These are phyloP conservation scores for Scaptomyza flava DNA, from an alignment of 2,888 invertebrate genomes.

Conservation along the genomic window DNA sequence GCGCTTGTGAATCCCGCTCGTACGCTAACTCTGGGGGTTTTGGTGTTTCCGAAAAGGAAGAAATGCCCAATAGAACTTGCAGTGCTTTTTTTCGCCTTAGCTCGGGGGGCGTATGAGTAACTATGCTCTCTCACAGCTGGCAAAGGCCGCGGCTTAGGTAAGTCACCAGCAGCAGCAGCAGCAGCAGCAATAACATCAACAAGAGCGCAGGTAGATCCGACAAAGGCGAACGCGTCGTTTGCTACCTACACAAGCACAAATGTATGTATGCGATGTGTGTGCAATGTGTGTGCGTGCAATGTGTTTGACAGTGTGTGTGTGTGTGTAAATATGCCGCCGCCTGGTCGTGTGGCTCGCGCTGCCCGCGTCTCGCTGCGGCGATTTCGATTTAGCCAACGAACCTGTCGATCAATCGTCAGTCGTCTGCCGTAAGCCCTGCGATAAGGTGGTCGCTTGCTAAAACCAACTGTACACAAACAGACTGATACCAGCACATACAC, in stretches of 20 bases:
- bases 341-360: slow-evolving; percentile 74
- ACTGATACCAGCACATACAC: slow-evolving; percentile 5
- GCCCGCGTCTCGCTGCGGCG: slow-evolving; percentile 74
- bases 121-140: slow-evolving; percentile 35
- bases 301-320: slow-evolving; percentile 23
- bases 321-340: slow-evolving; percentile 57
- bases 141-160: slow-evolving; percentile 60
- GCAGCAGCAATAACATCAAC: slow-evolving; percentile 17
- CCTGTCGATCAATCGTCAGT: slow-evolving; percentile 84
- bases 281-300: slow-evolving; percentile 13
- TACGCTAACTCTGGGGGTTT: slow-evolving; percentile 62
- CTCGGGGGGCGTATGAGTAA: slow-evolving; percentile 70
- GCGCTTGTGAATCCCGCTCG: slow-evolving; percentile 66
- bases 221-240: slow-evolving; percentile 44
- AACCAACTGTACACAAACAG: slow-evolving; percentile 26
- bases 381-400: slow-evolving; percentile 81
- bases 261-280: slow-evolving; percentile 14
- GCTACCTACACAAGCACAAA: slow-evolving; percentile 41
- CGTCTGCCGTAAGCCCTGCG: slow-evolving; percentile 80
- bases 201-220: slow-evolving; percentile 45
- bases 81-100: slow-evolving; percentile 35
- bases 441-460: slow-evolving; percentile 69
- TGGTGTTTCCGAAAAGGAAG: slow-evolving; percentile 71
- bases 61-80: slow-evolving; percentile 53
- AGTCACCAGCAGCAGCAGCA: slow-evolving; percentile 31